Evolutionary conservation across 1,140 invertebrate species (phyloP).

Genomic region (Lordiphosa collinella): DNA sequence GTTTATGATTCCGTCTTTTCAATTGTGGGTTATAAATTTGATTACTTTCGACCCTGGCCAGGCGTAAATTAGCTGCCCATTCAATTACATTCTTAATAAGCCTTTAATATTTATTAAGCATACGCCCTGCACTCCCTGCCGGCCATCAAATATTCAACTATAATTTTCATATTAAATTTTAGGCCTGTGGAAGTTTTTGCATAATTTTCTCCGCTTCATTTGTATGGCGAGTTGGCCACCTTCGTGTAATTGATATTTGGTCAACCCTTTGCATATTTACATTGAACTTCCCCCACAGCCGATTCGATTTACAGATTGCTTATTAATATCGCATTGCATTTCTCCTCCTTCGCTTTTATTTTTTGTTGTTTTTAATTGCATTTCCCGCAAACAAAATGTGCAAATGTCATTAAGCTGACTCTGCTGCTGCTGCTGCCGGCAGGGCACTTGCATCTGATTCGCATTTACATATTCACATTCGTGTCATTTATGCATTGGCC

Average conservation of each 20-base stretch:
- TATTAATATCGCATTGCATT: conserved; percentile 41
- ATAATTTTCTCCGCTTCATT: conserved; percentile 1
- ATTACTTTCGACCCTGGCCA: conserved; percentile 42
- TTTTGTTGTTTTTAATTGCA: conserved; percentile 18
- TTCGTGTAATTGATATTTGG: conserved; percentile 8
- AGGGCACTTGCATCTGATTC: conserved; percentile 16
- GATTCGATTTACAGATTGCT: conserved; percentile 3
- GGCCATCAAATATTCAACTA: conserved; percentile 37
- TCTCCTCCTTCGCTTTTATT: conserved; percentile 6
- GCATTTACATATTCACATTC: not conserved
- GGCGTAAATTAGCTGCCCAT: conserved; percentile 52
- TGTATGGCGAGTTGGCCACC: conserved; percentile 22
- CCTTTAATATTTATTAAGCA: conserved; percentile 43
- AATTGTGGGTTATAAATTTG: conserved; percentile 71
- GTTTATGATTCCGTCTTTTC: conserved; percentile 64
- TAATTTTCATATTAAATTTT: conserved; percentile 33
- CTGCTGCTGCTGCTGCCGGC: conserved; percentile 29
- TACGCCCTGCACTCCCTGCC: not conserved
- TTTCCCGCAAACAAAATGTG: conserved; percentile 52
- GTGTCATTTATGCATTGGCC: conserved; percentile 12
- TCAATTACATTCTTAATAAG: conserved; percentile 17
- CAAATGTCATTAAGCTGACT: conserved; percentile 38
- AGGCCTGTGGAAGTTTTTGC: not conserved
- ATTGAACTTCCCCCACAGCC: not conserved
- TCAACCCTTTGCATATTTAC: not conserved